A percentile compares a stretch with the other conserved stretches of the same genome.
These are phyloP conservation scores for Sarcophaga bullata DNA, from an alignment of 1,140 invertebrate species.

Conservation along the genomic window DNA sequence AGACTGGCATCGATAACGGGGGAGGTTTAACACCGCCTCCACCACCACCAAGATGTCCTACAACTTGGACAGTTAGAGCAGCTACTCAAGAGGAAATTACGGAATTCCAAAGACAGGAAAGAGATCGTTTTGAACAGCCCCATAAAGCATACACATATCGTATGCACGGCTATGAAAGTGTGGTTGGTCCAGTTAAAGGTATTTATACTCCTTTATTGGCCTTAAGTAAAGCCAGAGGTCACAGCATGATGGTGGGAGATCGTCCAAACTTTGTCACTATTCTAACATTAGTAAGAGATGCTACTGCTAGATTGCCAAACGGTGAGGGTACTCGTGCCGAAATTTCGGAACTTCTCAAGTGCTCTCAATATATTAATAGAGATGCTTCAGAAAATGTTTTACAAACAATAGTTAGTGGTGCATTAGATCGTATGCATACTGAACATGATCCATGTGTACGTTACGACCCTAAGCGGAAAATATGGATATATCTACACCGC, in stretches of 20 bases:
- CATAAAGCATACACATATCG: conserved; percentile 87
- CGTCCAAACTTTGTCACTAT: conserved; percentile 93
- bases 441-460: conserved; percentile 91
- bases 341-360: conserved; percentile 70
- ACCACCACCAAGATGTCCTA: conserved; percentile 74
- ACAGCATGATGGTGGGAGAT: conserved; percentile 83
- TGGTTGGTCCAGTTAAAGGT: conserved; percentile 90
- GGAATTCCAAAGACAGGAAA: conserved; percentile 78
- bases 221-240: conserved; percentile 75
- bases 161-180: conserved; percentile 86
- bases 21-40: conserved; percentile 60
- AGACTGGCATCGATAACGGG: conserved; percentile 21
- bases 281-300: conserved; percentile 89
- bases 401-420: conserved; percentile 88
- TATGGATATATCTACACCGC: conserved; percentile 91
- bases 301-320: conserved; percentile 90
- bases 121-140: conserved; percentile 81
- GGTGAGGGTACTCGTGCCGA: conserved; percentile 92
- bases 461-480: conserved; percentile 87
- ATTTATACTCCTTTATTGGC: conserved; percentile 75
- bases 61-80: conserved; percentile 82
- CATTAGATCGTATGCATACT: conserved; percentile 87
- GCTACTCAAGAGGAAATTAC: conserved; percentile 81
- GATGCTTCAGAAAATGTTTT: conserved; percentile 77
- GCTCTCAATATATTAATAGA: conserved; percentile 83